Conservation (phyloP, 2,888 invertebrate genomes). For the Synergus japonicus region DNA sequence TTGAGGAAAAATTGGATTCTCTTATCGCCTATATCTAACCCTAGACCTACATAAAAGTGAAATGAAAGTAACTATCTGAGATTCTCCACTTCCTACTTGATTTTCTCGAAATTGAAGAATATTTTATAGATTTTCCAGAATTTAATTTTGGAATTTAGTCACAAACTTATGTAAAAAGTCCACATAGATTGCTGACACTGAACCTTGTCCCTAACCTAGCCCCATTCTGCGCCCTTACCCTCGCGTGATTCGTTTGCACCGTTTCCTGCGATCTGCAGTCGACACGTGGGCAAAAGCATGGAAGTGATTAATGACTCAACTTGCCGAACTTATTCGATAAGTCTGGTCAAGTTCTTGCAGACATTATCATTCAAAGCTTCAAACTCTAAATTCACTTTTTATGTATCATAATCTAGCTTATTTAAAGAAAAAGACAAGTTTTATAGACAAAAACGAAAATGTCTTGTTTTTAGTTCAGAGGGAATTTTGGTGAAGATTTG, state of each 20-base stretch:
- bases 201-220: slow-evolving; percentile 59
- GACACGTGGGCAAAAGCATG: slow-evolving; percentile 52
- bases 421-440: too few relatives aligned
- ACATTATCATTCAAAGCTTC: neutral
- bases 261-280: slow-evolving; percentile 52
- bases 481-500: too few relatives aligned
- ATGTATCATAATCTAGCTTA: slow-evolving; percentile 39
- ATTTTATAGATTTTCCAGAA: neutral
- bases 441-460: too few relatives aligned
- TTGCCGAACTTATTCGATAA: slow-evolving; percentile 49
- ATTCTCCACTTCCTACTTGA: too few relatives aligned
- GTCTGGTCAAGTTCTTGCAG: slow-evolving; percentile 49
- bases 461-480: too few relatives aligned
- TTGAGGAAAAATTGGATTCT: too few relatives aligned
- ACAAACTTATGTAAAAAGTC: neutral
- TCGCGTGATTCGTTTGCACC: slow-evolving; percentile 55
- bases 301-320: slow-evolving; percentile 52
- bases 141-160: neutral
- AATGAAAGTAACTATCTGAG: too few relatives aligned
- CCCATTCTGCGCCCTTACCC: slow-evolving; percentile 53
- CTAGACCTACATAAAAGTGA: too few relatives aligned
- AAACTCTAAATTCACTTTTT: neutral
- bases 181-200: slow-evolving; percentile 16
- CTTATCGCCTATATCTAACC: too few relatives aligned
- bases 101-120: neutral